A percentile compares a stretch with the other conserved stretches of the same genome.
Evolutionary conservation across 2,888 invertebrate genomes (phyloP).

Genomic region (Abrostola tripartita): DNA sequence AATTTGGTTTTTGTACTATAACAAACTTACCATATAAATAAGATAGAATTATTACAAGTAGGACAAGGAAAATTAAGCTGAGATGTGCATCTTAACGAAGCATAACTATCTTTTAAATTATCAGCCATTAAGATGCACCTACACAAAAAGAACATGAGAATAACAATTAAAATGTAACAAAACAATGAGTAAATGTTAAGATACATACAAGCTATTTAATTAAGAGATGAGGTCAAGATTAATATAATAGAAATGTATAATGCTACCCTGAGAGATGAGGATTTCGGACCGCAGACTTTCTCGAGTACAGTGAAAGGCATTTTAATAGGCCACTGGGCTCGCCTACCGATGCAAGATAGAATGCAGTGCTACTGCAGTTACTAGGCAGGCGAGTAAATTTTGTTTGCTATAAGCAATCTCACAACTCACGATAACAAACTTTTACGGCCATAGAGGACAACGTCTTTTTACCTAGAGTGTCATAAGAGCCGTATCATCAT

Average conservation of each 20-base stretch:
- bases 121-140: background rate
- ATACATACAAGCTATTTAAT: slow-evolving; percentile 21
- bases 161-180: background rate
- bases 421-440: too few relatives aligned
- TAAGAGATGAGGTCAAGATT: slow-evolving; percentile 47
- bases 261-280: slow-evolving; percentile 14
- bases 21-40: too few relatives aligned
- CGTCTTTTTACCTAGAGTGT: too few relatives aligned
- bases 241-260: slow-evolving; percentile 11
- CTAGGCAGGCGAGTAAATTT: background rate
- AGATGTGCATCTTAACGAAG: background rate
- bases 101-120: background rate
- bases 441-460: too few relatives aligned
- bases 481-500: too few relatives aligned
- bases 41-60: too few relatives aligned
- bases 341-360: slow-evolving; percentile 32
- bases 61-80: background rate
- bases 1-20: background rate
- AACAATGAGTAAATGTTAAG: slow-evolving; percentile 2
- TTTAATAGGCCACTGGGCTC: slow-evolving; percentile 44
- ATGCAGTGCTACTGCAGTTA: slow-evolving; percentile 10
- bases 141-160: too few relatives aligned
- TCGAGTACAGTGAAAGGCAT: slow-evolving; percentile 49
- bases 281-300: slow-evolving; percentile 50
- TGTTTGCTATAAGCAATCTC: background rate